phyloP scores from a whole-genome alignment of 1,140 invertebrate species.

The Brachionus manjavacas region DNA sequence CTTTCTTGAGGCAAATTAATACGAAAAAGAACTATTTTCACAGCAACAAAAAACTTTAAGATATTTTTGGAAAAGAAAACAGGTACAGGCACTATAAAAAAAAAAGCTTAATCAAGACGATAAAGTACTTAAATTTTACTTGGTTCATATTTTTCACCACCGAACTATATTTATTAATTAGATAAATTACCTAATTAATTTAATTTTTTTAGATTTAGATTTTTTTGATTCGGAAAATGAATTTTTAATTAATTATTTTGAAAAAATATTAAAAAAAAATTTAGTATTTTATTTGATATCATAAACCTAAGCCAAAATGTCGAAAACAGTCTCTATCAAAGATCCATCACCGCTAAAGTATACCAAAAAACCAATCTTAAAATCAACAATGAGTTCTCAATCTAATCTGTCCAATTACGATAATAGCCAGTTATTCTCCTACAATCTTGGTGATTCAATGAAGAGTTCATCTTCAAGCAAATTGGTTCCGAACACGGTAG shows the following conservation, averaged over 20 bases:
- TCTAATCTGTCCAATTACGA: not conserved
- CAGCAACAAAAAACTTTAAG: not conserved
- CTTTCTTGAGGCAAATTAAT: not conserved
- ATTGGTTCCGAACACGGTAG: not conserved
- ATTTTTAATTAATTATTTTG: not conserved
- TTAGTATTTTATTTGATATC: not conserved
- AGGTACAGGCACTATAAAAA: not conserved
- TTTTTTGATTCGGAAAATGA: not conserved
- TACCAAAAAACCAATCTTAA: constrained; percentile 13
- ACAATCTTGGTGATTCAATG: not conserved
- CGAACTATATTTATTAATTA: not conserved
- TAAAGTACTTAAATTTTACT: not conserved
- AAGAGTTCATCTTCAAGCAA: not conserved
- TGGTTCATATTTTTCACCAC: not conserved
- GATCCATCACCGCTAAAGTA: not conserved
- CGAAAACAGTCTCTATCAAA: not conserved
- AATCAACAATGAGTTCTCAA: constrained; percentile 7
- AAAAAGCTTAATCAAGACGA: not conserved
- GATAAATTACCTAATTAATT: not conserved
- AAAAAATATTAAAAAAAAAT: not conserved
- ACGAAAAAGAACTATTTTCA: not conserved
- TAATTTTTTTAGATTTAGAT: not conserved
- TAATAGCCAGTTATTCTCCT: not conserved
- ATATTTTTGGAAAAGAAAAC: not conserved
- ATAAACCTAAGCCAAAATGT: not conserved